phyloP scores from a whole-genome alignment of 2,113 vertebrate species.

The Pterocles burchelli region DNA sequence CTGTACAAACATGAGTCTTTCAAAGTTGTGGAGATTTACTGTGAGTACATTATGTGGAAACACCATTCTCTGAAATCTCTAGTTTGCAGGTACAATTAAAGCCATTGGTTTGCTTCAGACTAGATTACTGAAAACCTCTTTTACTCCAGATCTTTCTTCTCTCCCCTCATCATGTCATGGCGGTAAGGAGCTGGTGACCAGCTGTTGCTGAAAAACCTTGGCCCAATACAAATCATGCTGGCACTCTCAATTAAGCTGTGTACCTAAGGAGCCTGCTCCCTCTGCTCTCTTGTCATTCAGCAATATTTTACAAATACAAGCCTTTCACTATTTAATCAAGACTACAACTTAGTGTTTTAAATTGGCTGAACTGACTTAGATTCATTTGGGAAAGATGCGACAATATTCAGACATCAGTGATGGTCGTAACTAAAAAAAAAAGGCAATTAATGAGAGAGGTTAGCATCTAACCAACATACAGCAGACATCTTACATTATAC shows the following conservation, averaged over 20 bases:
- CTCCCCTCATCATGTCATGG: neutral
- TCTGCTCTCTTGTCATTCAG: neutral
- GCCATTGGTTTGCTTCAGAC: neutral
- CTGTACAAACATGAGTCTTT: neutral
- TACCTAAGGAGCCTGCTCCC: neutral
- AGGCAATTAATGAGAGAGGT: neutral
- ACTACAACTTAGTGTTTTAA: neutral
- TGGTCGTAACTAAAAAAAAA: neutral
- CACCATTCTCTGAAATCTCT: neutral
- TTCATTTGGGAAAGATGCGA: neutral
- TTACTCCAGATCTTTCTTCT: slow-evolving; percentile 23
- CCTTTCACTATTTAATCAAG: neutral
- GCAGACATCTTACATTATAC: neutral
- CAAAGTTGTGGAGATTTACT: neutral
- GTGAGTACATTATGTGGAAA: neutral
- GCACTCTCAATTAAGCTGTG: neutral
- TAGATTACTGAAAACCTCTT: slow-evolving; percentile 15
- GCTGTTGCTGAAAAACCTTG: slow-evolving; percentile 6
- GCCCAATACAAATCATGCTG: neutral
- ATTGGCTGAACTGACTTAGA: neutral
- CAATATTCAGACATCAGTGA: neutral
- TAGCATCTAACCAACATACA: neutral
- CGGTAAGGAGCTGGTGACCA: neutral
- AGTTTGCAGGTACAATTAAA: neutral
- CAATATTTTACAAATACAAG: neutral